A percentile compares a stretch with the other conserved stretches of the same genome.
Evolutionary conservation across 2,113 vertebrate genomes (phyloP).

Genomic region (Phoenicopterus ruber): DNA sequence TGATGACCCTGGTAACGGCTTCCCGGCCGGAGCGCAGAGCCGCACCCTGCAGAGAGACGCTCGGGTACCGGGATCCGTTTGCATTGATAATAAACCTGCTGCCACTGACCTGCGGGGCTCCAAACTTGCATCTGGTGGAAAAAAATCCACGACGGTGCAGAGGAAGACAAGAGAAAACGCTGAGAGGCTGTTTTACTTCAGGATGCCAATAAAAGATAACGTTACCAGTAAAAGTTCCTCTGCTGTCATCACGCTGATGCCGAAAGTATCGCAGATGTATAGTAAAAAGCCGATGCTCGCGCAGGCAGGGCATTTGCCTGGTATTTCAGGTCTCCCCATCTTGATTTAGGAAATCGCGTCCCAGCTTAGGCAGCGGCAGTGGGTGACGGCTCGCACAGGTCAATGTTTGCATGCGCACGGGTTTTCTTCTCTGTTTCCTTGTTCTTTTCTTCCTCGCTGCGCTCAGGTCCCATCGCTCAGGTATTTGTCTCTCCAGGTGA

Average conservation of each 20-base stretch:
- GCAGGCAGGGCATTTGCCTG: background rate
- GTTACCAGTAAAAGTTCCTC: background rate
- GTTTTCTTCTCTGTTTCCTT: background rate
- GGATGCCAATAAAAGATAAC: slow-evolving; percentile 37
- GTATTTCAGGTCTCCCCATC: background rate
- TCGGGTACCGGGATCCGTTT: background rate
- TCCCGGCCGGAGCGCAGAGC: background rate
- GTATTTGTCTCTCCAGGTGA: background rate
- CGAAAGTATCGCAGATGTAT: background rate
- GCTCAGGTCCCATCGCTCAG: background rate
- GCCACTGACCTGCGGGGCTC: background rate
- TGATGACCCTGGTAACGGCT: accelerated
- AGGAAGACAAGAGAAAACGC: background rate
- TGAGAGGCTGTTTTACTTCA: background rate
- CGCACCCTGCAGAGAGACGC: background rate
- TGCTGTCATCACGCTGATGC: slow-evolving; percentile 21
- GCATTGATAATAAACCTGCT: background rate
- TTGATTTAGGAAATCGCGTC: background rate
- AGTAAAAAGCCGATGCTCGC: background rate
- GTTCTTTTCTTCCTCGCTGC: background rate
- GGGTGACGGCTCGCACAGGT: background rate
- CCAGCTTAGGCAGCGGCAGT: background rate
- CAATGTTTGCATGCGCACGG: accelerated
- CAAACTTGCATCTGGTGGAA: background rate
- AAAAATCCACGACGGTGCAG: background rate